phyloP scores from a whole-genome alignment of 2,888 invertebrate genomes.

The Onthophagus sagittarius region DNA sequence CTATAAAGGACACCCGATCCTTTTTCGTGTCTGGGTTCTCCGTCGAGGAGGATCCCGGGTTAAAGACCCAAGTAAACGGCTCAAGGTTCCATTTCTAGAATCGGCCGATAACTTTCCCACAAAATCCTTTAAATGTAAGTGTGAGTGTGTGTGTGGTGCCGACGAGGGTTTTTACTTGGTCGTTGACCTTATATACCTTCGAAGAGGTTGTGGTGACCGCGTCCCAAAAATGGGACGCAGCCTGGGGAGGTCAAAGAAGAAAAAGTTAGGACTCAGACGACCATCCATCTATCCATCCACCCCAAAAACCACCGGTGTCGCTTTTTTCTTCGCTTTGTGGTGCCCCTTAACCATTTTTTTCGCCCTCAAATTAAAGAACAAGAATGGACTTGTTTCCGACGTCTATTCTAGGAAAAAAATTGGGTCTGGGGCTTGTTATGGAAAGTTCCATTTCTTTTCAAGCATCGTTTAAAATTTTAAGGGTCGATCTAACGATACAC shows the following conservation, averaged over 20 bases:
- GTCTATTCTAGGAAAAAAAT: no score
- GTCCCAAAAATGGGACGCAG: background rate
- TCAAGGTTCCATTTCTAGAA: background rate
- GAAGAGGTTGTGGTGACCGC: background rate
- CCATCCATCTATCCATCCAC: no score
- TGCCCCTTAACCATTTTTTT: no score
- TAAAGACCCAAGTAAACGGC: background rate
- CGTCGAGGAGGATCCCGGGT: background rate
- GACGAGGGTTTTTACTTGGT: background rate
- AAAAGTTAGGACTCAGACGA: no score
- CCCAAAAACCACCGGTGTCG: no score
- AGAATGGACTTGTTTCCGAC: background rate
- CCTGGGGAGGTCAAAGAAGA: no score
- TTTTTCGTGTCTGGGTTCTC: background rate
- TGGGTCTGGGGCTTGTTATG: no score
- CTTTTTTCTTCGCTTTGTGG: no score
- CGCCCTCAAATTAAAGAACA: background rate
- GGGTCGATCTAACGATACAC: no score
- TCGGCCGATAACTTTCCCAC: background rate
- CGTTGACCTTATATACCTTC: background rate
- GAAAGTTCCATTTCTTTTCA: no score
- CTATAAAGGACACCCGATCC: background rate
- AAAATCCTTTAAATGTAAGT: background rate
- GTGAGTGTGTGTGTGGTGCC: background rate
- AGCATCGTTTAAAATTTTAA: no score